Evolutionary conservation across 2,888 invertebrate genomes (phyloP), one percentile per base, ranked within the genome.

Genomic region (Thymelicus lineola): DNA sequence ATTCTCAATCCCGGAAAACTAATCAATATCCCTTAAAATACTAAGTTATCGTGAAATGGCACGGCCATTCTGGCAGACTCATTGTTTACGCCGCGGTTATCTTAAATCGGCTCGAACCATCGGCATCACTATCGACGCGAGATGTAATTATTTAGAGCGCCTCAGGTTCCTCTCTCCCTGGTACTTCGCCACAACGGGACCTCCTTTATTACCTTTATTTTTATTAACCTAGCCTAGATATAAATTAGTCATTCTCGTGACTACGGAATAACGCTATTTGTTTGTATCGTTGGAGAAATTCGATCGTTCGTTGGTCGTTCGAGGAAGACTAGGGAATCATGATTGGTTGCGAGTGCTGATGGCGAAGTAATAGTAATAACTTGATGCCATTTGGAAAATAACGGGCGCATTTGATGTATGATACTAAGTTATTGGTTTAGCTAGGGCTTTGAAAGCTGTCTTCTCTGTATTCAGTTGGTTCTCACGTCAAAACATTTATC

Each of bases 71-170:
- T 28, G 28, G 35, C 63, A 36, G 50, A 59, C 63, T 74, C 69
- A 71, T 74, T 75, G 74, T 75, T 74, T 61, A 66, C 59, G 46
- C 66, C 57, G 64, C 67, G 73, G 66, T 74, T 69, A 76, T 75
- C 74, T 75, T 77, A 75, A 74, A 76, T 78, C 74, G 71, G 66
- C 63, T 53, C 61, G 62, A 70, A 71, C 72, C 71, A 75, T 75
- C 73, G 66, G 20, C 10, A 53, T 64, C 73, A 59, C 70, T 75
- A 76, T 75, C 75, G 73, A 74, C 75, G 73, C 74, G 76, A 79
- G 73, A 74, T 77, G 76, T 77, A 78, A 78, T 78, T 77, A 77
- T 77, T 67, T 67, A 60, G 60, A 67, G 48, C 67, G 66, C 53
- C 66, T 70, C 66, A 42, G 55, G 65, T 57, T 58, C 48, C 17